These are phyloP conservation scores for Romanogobio albipinnatus DNA, from an alignment of 2,113 vertebrate genomes.

Conservation along the genomic window DNA sequence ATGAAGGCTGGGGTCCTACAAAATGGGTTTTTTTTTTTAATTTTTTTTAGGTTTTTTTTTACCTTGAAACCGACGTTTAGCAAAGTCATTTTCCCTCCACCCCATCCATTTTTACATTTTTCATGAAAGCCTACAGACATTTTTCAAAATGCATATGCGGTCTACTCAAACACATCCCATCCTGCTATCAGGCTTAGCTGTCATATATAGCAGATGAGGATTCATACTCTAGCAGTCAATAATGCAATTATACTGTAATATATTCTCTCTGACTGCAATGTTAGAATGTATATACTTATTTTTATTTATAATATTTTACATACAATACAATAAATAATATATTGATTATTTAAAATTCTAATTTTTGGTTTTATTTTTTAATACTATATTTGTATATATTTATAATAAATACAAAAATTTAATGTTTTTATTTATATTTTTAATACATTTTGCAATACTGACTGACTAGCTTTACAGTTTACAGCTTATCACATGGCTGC, in stretches of 20 bases:
- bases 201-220: constrained; percentile 42
- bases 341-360: too few relatives aligned
- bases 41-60: not conserved
- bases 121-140: constrained; percentile 4
- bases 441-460: not conserved
- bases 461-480: not conserved
- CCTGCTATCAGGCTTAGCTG: not conserved
- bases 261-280: not conserved
- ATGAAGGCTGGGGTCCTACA: not conserved
- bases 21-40: not conserved
- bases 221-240: constrained; percentile 24
- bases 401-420: too few relatives aligned
- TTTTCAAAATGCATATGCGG: constrained; percentile 22
- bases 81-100: not conserved
- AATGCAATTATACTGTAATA: constrained; percentile 16
- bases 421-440: too few relatives aligned
- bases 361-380: too few relatives aligned
- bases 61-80: constrained; percentile 10
- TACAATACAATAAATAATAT: too few relatives aligned
- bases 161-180: not conserved
- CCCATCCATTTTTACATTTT: not conserved
- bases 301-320: too few relatives aligned
- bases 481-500: not conserved
- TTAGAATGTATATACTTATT: too few relatives aligned
- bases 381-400: too few relatives aligned